Percentiles rank a stretch among this genome's conserved stretches.
phyloP scores from a whole-genome alignment of 2,888 invertebrate species.

The Drosophila quinaria region DNA sequence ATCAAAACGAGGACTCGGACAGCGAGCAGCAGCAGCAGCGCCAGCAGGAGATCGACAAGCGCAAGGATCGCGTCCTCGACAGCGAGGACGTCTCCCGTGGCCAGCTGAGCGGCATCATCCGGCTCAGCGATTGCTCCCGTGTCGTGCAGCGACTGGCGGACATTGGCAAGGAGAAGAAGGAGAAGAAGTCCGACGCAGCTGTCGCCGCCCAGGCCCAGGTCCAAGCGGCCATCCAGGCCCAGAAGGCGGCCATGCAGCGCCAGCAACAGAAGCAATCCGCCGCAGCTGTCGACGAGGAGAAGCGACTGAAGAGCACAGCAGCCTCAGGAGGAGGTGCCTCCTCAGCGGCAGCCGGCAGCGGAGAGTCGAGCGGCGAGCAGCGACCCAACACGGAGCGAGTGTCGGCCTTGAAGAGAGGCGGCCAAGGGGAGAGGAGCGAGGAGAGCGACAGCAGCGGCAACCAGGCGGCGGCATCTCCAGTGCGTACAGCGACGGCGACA shows the following conservation, averaged over 20 bases:
- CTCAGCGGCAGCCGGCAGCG: constrained; percentile 80
- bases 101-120: constrained; percentile 95
- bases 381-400: constrained; percentile 86
- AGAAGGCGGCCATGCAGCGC: constrained; percentile 87
- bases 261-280: constrained; percentile 87
- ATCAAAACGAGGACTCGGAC: constrained; percentile 92
- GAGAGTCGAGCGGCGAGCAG: constrained; percentile 83
- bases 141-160: constrained; percentile 96
- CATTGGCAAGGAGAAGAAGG: constrained; percentile 91
- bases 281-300: constrained; percentile 89
- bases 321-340: constrained; percentile 86
- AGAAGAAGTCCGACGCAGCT: constrained; percentile 90
- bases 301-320: constrained; percentile 89
- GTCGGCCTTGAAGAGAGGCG: constrained; percentile 86
- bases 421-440: constrained; percentile 84
- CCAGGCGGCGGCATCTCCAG: constrained; percentile 87
- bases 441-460: constrained; percentile 87
- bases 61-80: constrained; percentile 92
- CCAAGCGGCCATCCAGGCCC: constrained; percentile 86
- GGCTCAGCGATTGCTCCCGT: constrained; percentile 94
- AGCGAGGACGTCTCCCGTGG: constrained; percentile 95
- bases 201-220: constrained; percentile 87
- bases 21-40: constrained; percentile 89
- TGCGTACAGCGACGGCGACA: constrained; percentile 90
- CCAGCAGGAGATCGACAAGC: constrained; percentile 87